Evolutionary conservation across 2,888 invertebrate species (phyloP), one percentile per base, ranked within the genome.

Genomic region (Blomia tropicalis): DNA sequence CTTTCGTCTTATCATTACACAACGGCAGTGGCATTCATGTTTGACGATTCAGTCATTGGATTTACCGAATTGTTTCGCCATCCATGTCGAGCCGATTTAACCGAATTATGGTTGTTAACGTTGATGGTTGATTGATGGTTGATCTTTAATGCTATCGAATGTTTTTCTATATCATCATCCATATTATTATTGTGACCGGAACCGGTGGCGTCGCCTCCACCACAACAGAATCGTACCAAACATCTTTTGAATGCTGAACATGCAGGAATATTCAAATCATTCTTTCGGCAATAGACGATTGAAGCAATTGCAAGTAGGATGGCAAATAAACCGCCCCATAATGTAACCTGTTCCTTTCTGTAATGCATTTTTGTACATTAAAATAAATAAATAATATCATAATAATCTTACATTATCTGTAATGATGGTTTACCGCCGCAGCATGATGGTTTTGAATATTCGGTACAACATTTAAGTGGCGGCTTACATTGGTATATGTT

Each of bases 401-500:
- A n/a, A n/a, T 41, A n/a, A 19, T n/a, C 66, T 65, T 65, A 69
- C 69, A 68, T 64, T 59, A 68, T 67, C n/a, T 66, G 54, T 59
- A 63, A 61, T 11, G 62, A 62, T 30, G 65, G 65, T 61, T 69
- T 68, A 47, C 66, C 65, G 1, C 66, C 65, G 59, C 69, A 69
- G 30, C 69, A 69, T 3, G 69, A 67, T 5, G 69, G 68, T 54
- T 67, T 69, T 19, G 65, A 65, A 47, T 63, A 68, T 53, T 69
- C 69, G 25, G 66, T 65, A 58, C 69, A 69, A 51, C 69, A 69
- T 30, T 65, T 64, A 41, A 66, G 61, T 43, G 66, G 64, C 5
- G 62, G 59, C 47, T 66, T 64, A 44, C 69, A 69, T n/a, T 65
- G 63, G 54, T 69, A 69, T 14, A 69, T 66, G 60, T 69, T 69